A percentile compares a stretch with the other conserved stretches of the same genome.
Evolutionary conservation across 1,140 invertebrate species (phyloP).

Genomic region (Doryteuthis pealeii): DNA sequence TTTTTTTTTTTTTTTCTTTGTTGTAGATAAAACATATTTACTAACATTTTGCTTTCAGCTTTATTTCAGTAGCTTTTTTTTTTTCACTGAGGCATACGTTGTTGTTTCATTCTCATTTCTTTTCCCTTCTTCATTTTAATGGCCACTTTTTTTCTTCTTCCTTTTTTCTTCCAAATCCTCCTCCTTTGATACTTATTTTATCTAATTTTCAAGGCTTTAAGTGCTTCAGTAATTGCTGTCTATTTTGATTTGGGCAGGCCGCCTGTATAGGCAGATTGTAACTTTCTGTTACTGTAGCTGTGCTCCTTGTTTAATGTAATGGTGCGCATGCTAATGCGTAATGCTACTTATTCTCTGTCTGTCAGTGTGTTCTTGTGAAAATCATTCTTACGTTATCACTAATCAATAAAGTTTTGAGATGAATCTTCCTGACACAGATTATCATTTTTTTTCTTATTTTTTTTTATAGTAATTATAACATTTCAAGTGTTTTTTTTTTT

Average conservation of each 20-base stretch:
- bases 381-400: no score
- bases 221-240: not conserved
- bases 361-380: no score
- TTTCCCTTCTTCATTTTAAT: not conserved
- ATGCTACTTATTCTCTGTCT: no score
- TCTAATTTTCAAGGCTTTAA: not conserved
- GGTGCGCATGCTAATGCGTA: not conserved
- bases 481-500: no score
- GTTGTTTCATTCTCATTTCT: not conserved
- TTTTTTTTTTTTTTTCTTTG: not conserved
- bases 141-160: no score
- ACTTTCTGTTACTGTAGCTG: not conserved
- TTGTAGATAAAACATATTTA: not conserved
- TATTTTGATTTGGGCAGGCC: not conserved
- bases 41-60: slow-evolving; percentile 7
- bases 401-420: no score
- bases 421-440: no score
- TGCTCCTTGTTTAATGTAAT: not conserved
- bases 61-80: not conserved
- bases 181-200: not conserved
- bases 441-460: no score
- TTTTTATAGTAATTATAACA: no score
- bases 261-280: not conserved
- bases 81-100: not conserved
- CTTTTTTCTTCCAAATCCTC: no score